Evolutionary conservation across 2,888 invertebrate genomes (phyloP), one percentile per base, ranked within the genome.

Genomic region (Scaptomyza flava): DNA sequence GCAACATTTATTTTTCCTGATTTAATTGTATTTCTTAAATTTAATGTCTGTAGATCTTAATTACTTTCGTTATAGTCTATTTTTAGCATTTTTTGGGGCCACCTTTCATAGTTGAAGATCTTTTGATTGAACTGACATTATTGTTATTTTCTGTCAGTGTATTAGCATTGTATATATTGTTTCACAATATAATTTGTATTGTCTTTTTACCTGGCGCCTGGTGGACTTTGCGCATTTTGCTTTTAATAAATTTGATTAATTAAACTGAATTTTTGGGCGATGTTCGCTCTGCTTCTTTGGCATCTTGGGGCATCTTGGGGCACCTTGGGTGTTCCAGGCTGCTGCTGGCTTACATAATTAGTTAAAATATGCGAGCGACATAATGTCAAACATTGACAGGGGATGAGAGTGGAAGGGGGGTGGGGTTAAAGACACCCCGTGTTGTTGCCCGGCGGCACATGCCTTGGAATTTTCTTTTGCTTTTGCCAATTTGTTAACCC

Each of bases 221-320:
- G 9, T 17, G 12, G 34, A 50, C 23, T 31, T 27, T 34, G 27
- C 0, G 51, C 41, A 7, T 38, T 43, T 34, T 27, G 36, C 56
- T 64, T 66, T 51, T 82, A 80, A 85, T 85, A 61, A 82, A 85
- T 80, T 82, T 82, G 76, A 82, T 82, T 85, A 82, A 82, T 85
- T 73, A 80, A 42, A 58, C 48, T 36, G 57, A 33, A 85, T 76
- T 76, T 78, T 72, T 63, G 72, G 72, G 38, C 62, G 53, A 64
- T 62, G 64, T 51, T 77, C 47, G 52, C n/a, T 36, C n/a, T 36
- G 12, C 9, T 9, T 33, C 12, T 17, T n/a, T 58, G 51, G 45
- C 71, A 57, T 56, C 57, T 60, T 54, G 17, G n/a, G 14, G 27
- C 12, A 4, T 12, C 34, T 36, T n/a, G 38, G 41, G 17, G 17